phyloP scores from a whole-genome alignment of 2,113 vertebrate species.

The Hepsetus odoe region DNA sequence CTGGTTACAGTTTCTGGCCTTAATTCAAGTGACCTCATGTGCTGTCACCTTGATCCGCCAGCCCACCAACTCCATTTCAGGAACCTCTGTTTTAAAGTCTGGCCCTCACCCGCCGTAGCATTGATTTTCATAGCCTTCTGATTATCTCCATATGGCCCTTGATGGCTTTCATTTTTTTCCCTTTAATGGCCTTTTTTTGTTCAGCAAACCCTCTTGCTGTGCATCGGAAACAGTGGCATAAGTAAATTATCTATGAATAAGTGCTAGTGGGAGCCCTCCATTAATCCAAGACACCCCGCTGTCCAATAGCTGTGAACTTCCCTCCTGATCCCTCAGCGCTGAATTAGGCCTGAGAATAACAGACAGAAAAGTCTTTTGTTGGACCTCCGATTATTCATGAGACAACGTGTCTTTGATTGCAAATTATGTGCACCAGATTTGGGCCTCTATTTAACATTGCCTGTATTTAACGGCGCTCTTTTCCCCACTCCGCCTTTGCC shows the following conservation, averaged over 20 bases:
- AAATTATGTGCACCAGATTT: conserved; percentile 39
- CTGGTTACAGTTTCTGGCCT: neutral
- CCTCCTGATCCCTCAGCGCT: conserved; percentile 25
- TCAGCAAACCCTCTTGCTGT: conserved; percentile 49
- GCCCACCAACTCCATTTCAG: conserved; percentile 56
- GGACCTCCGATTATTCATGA: conserved; percentile 28
- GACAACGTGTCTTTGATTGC: conserved; percentile 37
- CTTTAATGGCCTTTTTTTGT: conserved; percentile 47
- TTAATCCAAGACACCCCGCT: conserved; percentile 59
- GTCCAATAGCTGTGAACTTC: conserved; percentile 61
- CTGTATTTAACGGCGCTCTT: conserved; percentile 12
- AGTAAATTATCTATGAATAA: conserved; percentile 72
- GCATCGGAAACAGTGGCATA: conserved; percentile 63
- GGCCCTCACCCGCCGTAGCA: conserved; percentile 60
- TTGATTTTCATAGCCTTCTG: conserved; percentile 68
- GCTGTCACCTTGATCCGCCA: conserved; percentile 62
- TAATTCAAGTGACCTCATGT: conserved; percentile 17
- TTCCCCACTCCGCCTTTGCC: neutral
- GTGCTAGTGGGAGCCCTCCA: conserved; percentile 62
- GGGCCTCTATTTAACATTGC: conserved; percentile 27
- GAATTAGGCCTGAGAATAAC: conserved; percentile 34
- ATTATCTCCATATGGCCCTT: conserved; percentile 73
- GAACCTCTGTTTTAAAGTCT: conserved; percentile 55
- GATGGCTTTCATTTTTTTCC: conserved; percentile 56
- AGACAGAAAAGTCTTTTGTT: conserved; percentile 26